Evolutionary conservation across 1,140 invertebrate genomes (phyloP), one percentile per base, ranked within the genome.

Genomic region (Anthonomus grandis): DNA sequence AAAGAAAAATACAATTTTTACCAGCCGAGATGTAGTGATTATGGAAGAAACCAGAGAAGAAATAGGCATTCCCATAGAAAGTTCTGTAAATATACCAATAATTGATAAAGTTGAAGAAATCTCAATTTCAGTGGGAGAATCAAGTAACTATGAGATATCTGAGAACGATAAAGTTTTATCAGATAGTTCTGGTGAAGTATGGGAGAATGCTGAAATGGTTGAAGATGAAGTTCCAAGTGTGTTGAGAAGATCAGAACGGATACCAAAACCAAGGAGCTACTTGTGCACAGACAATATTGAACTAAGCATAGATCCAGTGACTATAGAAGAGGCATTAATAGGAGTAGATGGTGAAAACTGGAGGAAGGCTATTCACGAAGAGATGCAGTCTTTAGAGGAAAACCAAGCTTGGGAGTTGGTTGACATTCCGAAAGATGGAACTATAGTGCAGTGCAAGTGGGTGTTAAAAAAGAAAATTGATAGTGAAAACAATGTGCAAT

Each of bases 371-470:
- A 69, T 72, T 64, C 12, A 62, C 12, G 61, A 66, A 5, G 64
- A 72, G 39, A 27, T 69, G 10, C 38, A 60, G 4, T 61, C 63
- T n/a, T 68, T 72, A 39, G 24, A 65, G 50, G 63, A 69, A 18
- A 71, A 71, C 60, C 42, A 66, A 22, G 66, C 64, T 2, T 75
- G 73, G 72, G 67, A 68, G 18, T 58, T 70, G 22, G 57, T 63
- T 24, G 60, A 68, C 1, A 64, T 66, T 60, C 70, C 68, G 23
- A 4, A 55, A 18, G 51, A 60, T 48, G 63, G 61, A 54, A 70
- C 67, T 27, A 53, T 68, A 59, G 67, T 76, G 27, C 46, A 70
- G 49, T 71, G 67, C 42, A 68, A 69, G 59, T 73, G 71, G 70
- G 66, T 74, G 4, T 74, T 62, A 21, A 70, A 66, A 59, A 57